A percentile compares a stretch with the other conserved stretches of the same genome.
Conservation (phyloP, 2,888 invertebrate genomes). For the Tipula helvola region DNA sequence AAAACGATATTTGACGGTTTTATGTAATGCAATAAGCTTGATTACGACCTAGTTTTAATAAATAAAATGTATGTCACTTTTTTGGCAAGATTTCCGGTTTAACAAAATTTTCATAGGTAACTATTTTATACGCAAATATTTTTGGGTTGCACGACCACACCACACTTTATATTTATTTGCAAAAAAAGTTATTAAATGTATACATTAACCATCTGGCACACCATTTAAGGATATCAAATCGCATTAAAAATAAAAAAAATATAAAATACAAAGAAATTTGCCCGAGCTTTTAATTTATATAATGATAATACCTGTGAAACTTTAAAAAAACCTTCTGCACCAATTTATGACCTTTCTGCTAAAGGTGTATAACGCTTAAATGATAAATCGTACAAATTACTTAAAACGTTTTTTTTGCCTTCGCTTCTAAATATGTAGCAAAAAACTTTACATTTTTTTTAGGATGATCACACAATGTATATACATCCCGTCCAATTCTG, state of each 20-base stretch:
- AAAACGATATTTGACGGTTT: background rate
- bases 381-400: background rate
- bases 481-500: background rate
- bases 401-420: background rate
- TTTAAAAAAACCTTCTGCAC: background rate
- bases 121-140: too few species aligned
- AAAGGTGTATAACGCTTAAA: background rate
- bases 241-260: background rate
- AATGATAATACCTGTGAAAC: background rate
- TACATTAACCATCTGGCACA: background rate
- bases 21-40: background rate
- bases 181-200: background rate
- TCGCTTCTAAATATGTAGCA: background rate
- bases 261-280: background rate
- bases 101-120: too few species aligned
- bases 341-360: background rate
- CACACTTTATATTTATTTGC: too few species aligned
- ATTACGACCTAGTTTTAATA: background rate
- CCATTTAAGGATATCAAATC: background rate
- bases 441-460: background rate
- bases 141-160: too few species aligned
- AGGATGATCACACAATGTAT: background rate
- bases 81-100: too few species aligned
- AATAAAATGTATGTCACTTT: too few species aligned
- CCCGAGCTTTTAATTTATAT: background rate